Conservation (phyloP, 2,113 vertebrate species). For the Megaceryle torquata region DNA sequence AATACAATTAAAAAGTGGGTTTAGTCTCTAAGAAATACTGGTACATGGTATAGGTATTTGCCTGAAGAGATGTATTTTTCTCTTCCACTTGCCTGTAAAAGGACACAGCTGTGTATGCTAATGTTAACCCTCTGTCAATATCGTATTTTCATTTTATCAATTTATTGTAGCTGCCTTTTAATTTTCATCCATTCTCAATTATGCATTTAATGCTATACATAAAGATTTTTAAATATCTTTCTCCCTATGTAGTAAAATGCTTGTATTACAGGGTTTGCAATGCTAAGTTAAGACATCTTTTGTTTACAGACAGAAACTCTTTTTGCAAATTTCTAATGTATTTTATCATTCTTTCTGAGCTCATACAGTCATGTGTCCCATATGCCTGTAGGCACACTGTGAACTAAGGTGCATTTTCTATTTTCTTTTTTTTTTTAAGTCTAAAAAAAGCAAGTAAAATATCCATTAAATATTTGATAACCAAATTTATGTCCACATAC, state of each 20-base stretch:
- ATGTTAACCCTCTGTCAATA: background rate
- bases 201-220: background rate
- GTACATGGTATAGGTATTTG: background rate
- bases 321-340: background rate
- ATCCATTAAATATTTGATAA: background rate
- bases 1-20: background rate
- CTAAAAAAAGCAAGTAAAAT: background rate
- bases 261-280: conserved; percentile 27
- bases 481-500: background rate
- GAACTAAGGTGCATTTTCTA: background rate
- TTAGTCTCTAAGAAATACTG: background rate
- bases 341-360: background rate
- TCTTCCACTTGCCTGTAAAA: background rate
- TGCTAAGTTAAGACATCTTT: background rate
- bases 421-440: background rate
- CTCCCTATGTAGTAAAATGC: background rate
- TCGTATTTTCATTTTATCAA: background rate
- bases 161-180: background rate
- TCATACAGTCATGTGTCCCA: background rate
- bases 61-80: background rate
- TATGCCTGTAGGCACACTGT: background rate
- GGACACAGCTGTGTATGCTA: background rate
- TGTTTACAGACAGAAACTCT: background rate
- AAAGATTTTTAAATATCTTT: background rate
- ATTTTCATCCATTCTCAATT: background rate